Evolutionary conservation across 2,797 vertebrate genomes (phyloP).

Genomic region (Microctenopoma lineatum): DNA sequence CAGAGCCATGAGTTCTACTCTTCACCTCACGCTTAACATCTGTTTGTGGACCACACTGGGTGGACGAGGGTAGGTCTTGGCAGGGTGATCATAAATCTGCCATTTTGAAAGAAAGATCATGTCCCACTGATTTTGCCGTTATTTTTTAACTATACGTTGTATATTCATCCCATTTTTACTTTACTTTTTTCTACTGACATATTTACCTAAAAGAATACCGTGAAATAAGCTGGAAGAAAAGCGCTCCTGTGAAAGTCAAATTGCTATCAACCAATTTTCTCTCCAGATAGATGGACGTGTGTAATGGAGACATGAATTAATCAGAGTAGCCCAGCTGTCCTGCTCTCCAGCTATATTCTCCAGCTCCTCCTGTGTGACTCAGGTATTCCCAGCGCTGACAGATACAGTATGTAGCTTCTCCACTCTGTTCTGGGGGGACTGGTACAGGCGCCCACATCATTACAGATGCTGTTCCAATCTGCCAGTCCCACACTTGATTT

Average conservation of each 20-base stretch:
- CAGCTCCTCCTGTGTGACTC: neutral
- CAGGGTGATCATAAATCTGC: constrained; percentile 47
- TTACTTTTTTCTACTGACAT: neutral
- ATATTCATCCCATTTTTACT: neutral
- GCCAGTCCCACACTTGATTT: constrained; percentile 4
- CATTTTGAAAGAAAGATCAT: constrained; percentile 7
- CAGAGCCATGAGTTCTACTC: constrained; percentile 33
- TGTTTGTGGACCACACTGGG: constrained; percentile 50
- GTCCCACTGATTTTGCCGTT: constrained; percentile 2
- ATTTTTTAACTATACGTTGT: neutral
- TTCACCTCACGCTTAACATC: constrained; percentile 43
- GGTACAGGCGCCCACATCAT: constrained; percentile 2
- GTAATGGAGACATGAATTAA: neutral
- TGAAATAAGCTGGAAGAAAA: neutral
- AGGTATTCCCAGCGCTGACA: too few species aligned
- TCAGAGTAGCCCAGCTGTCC: neutral
- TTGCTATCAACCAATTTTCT: neutral
- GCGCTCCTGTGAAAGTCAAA: neutral
- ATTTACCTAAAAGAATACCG: neutral
- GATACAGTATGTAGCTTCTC: neutral
- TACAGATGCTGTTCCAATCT: neutral
- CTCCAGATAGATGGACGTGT: neutral
- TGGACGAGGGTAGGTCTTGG: constrained; percentile 1
- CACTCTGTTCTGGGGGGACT: neutral
- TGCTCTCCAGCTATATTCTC: neutral